Percentiles rank a stretch among this genome's conserved stretches.
Evolutionary conservation across 2,888 invertebrate genomes (phyloP).

Genomic region (Melieria omissa): DNA sequence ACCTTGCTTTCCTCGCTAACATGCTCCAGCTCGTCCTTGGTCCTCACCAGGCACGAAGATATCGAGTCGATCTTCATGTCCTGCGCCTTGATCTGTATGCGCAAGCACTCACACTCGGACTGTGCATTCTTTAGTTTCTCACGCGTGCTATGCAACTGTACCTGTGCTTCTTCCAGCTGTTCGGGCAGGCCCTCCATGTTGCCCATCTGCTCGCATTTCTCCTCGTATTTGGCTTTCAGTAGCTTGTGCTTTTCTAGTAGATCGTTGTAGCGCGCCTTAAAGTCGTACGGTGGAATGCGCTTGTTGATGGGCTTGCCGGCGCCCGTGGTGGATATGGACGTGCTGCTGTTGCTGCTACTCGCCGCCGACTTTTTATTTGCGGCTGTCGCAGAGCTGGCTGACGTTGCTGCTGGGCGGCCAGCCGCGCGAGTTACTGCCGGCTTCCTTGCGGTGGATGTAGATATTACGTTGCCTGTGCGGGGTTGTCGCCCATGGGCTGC

Average conservation of each 20-base stretch:
- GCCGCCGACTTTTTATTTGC: constrained; percentile 24
- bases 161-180: constrained; percentile 68
- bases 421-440: constrained; percentile 16
- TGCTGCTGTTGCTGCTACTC: constrained; percentile 16
- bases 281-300: constrained; percentile 74
- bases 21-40: constrained; percentile 56
- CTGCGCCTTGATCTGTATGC: constrained; percentile 56
- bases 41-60: constrained; percentile 54
- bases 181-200: constrained; percentile 69
- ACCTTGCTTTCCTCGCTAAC: constrained; percentile 55
- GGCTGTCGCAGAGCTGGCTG: neutral
- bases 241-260: constrained; percentile 72
- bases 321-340: constrained; percentile 46
- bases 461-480: constrained; percentile 36
- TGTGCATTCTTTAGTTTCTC: constrained; percentile 54
- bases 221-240: constrained; percentile 69
- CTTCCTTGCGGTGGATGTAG: constrained; percentile 21
- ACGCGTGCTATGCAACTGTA: constrained; percentile 55
- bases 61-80: constrained; percentile 56
- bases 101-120: constrained; percentile 57
- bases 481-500: constrained; percentile 27
- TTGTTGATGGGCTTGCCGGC: constrained; percentile 65
- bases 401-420: constrained; percentile 6
- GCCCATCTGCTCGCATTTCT: constrained; percentile 67
- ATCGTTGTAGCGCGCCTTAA: constrained; percentile 73